Evolutionary conservation across 2,113 vertebrate species (phyloP), one percentile per base, ranked within the genome.

Genomic region (Indri indri): DNA sequence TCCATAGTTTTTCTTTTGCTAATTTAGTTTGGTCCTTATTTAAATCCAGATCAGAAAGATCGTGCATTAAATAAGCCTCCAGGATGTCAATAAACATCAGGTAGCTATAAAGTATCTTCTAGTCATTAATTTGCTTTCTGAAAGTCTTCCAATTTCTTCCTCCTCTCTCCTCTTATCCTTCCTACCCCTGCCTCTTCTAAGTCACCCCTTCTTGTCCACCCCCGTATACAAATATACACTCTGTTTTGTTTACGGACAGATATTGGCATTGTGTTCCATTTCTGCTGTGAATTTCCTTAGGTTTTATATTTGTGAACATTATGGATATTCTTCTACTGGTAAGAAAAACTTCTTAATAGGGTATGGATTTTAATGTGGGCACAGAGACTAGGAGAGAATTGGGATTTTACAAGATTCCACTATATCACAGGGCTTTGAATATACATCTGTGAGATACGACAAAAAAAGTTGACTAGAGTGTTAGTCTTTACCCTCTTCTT

Each of bases 1-100:
- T 91, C 74, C 59, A 84, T 8, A 17, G 61, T 71, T 94, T 97
- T 73, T 82, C 61, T 80, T 82, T 73, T 97, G 47, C 73, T 95
- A 95, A 91, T 91, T 95, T 93, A 71, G 45, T 81, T 82, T 90
- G 83, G 8, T 76, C 57, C 63, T 92, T 85, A 88, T 96, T 74
- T 90, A 89, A 89, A 92, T 14, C n/a, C 82, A 89, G 86, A 92
- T 97, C 68, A 84, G 93, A 96, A 95, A 86, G 40, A 22, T 92
- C 80, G 82, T 57, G 54, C 10, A 59, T 90, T 86, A 95, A 95
- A 96, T 95, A 96, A 96, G 91, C 73, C 94, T 96, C 86, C 63
- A 65, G 90, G 95, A 17, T 96, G 81, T 87, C 71, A 61, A 54
- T 92, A 82, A 94, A 94, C 84, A 77, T 76, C 90, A 47, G n/a